Evolutionary conservation across 2,797 vertebrate species (phyloP).

Genomic region (Epinephelus awoara): DNA sequence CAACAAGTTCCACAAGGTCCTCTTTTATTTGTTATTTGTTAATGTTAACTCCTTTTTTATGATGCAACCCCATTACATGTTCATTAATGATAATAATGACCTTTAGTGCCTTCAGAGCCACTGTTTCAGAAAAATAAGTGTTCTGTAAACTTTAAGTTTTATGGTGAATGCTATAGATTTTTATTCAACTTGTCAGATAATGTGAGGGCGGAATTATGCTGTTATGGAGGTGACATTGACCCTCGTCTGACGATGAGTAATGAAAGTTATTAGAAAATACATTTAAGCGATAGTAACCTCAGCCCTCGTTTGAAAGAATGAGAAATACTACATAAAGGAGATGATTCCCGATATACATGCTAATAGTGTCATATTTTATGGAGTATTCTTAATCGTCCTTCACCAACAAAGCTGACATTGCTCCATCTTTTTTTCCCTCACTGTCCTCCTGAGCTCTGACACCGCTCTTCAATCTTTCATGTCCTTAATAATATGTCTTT

Average conservation of each 20-base stretch:
- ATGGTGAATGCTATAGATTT: no score
- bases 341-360: slow-evolving; percentile 40
- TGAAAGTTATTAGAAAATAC: slow-evolving; percentile 40
- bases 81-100: no score
- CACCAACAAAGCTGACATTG: slow-evolving; percentile 61
- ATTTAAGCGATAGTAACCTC: slow-evolving; percentile 29
- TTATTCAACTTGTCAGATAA: no score
- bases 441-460: slow-evolving; percentile 46
- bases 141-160: no score
- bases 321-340: slow-evolving; percentile 28
- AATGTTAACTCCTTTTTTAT: no score
- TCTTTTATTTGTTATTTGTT: no score
- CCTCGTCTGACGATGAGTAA: slow-evolving; percentile 40
- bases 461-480: slow-evolving; percentile 54
- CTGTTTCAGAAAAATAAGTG: no score
- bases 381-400: slow-evolving; percentile 57
- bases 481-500: slow-evolving; percentile 50
- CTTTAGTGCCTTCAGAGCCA: no score
- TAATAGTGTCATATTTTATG: slow-evolving; percentile 40
- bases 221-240: slow-evolving; percentile 22
- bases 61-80: no score
- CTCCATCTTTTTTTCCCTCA: slow-evolving; percentile 14
- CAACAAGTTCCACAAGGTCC: no score
- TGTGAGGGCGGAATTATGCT: no score
- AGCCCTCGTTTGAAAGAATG: neutral